These are phyloP conservation scores for Neosalanx taihuensis DNA, from an alignment of 2,797 vertebrate species.

Conservation along the genomic window DNA sequence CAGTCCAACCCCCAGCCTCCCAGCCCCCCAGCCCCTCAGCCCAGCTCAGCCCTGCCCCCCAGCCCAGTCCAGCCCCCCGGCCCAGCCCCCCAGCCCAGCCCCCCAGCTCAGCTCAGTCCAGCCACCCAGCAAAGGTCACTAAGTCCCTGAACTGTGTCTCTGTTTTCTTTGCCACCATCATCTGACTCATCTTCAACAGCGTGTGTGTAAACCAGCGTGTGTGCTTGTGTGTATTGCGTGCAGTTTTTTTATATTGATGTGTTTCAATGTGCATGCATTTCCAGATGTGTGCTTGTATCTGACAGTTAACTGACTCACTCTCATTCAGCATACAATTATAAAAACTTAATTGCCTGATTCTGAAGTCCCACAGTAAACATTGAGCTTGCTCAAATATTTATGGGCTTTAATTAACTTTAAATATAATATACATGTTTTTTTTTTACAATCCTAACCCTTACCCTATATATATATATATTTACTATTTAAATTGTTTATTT, in stretches of 20 bases:
- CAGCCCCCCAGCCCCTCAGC: no score
- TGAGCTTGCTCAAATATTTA: no score
- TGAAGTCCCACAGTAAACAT: no score
- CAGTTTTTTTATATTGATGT: background rate
- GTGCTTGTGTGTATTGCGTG: background rate
- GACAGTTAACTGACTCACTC: no score
- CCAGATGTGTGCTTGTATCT: background rate
- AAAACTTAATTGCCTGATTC: no score
- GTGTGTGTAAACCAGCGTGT: conserved; percentile 11
- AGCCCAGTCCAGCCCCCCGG: background rate
- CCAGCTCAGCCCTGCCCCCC: no score
- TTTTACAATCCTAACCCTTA: no score
- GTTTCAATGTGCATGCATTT: background rate
- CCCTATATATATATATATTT: no score
- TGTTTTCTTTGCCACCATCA: background rate
- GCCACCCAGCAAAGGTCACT: background rate
- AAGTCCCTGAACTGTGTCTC: background rate
- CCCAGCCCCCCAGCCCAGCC: background rate
- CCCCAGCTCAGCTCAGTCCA: background rate
- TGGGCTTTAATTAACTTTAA: no score
- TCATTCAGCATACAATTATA: background rate
- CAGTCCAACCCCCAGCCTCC: background rate
- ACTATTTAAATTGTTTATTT: no score
- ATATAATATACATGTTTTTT: no score
- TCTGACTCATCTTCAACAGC: conserved; percentile 1